phyloP scores from a whole-genome alignment of 2,113 vertebrate genomes.

The Panthera uncia region DNA sequence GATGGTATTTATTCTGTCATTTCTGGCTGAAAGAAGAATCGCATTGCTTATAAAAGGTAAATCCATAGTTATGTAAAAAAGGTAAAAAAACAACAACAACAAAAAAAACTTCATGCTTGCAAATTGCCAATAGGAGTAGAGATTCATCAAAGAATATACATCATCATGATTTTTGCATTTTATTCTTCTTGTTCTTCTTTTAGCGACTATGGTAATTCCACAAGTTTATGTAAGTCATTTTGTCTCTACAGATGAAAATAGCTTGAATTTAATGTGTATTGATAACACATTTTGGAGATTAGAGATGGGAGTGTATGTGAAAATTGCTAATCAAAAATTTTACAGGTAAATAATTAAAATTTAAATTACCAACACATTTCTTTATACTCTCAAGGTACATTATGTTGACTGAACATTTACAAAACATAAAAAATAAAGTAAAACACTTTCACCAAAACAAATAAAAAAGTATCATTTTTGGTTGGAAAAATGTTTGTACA shows the following conservation, averaged over 20 bases:
- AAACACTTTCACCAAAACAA: not conserved
- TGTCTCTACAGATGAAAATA: not conserved
- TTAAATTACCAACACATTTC: not conserved
- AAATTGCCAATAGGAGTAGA: not conserved
- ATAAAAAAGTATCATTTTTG: not conserved
- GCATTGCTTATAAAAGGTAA: not conserved
- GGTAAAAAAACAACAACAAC: not conserved
- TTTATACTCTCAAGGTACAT: not conserved
- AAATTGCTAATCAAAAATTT: not conserved
- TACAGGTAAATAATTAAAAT: not conserved
- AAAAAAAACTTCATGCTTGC: not conserved
- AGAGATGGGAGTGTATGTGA: not conserved
- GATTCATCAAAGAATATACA: not conserved
- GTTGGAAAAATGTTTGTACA: not conserved
- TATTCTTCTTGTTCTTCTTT: not conserved
- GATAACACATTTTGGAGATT: not conserved
- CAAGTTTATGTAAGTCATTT: not conserved
- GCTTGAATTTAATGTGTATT: not conserved
- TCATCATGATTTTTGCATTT: not conserved
- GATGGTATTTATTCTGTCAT: slow-evolving; percentile 24
- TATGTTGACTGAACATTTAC: not conserved
- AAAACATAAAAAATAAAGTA: not conserved
- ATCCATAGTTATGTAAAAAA: not conserved
- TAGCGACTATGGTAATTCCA: not conserved
- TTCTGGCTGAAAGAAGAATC: slow-evolving; percentile 30